Evolutionary conservation across 2,888 invertebrate genomes (phyloP), one percentile per base, ranked within the genome.

Genomic region (Boloria selene): DNA sequence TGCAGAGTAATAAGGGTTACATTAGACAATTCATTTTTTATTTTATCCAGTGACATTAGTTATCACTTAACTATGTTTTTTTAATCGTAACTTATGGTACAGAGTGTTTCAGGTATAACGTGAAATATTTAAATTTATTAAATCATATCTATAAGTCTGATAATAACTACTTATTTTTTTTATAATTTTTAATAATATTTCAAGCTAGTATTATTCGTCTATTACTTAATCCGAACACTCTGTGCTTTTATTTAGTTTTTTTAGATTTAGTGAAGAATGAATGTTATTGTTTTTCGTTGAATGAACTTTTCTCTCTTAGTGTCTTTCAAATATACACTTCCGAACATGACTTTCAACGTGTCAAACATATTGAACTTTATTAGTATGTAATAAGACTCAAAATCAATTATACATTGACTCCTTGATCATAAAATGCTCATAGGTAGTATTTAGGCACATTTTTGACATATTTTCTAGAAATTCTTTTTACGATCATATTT

Each of bases 401-500:
- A 42, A 44, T 14, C 31, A 38, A 38, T 22, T 55, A 26, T 49
- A 26, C 31, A 26, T 16, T 42, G 26, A 51, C 51, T 26, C 44
- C 58, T 47, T 52, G 44, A 64, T 58, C 7, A 26, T 38, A 44
- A n/a, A 44, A 44, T 55, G 22, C 18, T 61, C 53, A 17, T 49
- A 59, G 59, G 17, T 45, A 50, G 22, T 52, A 45, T 60, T 16
- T 56, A 61, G 45, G 51, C 10, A 22, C 31, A 10, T 7, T 38
- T 38, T 38, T 10, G 31, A 38, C 1, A 38, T 22, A 22, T 55
- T 65, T 61, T 65, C 52, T 64, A 61, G 49, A 42, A 13, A 56
- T 61, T 64, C 55, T 38, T 65, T 64, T 61, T 64, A 64, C 38
- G 18, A 56, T 45, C 51, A 49, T 88, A 88, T 89, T 89, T 89